phyloP scores from a whole-genome alignment of 2,888 invertebrate genomes.

The Sesia bembeciformis region DNA sequence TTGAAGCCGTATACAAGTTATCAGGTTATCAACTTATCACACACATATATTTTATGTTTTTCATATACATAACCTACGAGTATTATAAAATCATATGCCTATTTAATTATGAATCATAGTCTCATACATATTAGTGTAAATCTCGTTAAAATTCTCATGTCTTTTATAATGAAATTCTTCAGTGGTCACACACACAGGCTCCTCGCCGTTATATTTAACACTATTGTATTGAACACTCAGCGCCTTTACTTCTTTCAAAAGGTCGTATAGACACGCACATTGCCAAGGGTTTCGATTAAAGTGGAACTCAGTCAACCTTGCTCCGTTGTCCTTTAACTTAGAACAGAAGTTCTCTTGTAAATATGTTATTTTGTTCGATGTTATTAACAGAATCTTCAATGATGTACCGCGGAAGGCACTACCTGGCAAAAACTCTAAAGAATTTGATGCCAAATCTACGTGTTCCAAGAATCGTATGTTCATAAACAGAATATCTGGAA shows the following conservation, averaged over 20 bases:
- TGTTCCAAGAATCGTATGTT: conserved; percentile 30
- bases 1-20: too few species aligned
- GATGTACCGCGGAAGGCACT: conserved; percentile 39
- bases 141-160: conserved; percentile 30
- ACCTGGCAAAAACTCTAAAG: conserved; percentile 34
- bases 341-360: conserved; percentile 48
- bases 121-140: conserved; percentile 32
- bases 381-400: conserved; percentile 43
- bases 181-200: conserved; percentile 43
- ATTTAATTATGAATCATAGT: not conserved
- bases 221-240: conserved; percentile 36
- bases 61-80: too few species aligned
- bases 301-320: conserved; percentile 35
- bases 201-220: conserved; percentile 32
- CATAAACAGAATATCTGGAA: conserved; percentile 39
- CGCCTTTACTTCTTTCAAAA: conserved; percentile 42
- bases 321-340: conserved; percentile 44
- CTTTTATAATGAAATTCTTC: conserved; percentile 38
- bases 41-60: too few species aligned
- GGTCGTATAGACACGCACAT: conserved; percentile 44
- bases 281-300: conserved; percentile 61
- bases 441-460: conserved; percentile 44
- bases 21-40: too few species aligned
- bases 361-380: conserved; percentile 46
- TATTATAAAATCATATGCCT: too few species aligned